These are phyloP conservation scores for Xyrauchen texanus DNA, from an alignment of 2,113 vertebrate species.

Conservation along the genomic window DNA sequence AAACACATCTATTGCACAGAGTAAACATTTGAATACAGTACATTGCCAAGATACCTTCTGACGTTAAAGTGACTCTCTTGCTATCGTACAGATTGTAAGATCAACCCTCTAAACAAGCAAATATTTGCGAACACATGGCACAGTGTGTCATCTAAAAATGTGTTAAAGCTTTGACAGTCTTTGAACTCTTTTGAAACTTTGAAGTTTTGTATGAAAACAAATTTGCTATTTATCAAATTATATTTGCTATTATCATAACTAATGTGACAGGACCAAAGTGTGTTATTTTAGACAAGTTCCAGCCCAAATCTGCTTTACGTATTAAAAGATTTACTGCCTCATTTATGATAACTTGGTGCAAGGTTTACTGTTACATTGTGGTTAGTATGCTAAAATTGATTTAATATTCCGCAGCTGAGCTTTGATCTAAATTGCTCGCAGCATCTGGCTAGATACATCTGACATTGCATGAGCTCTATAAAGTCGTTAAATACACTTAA, in stretches of 20 bases:
- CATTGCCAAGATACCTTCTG: conserved; percentile 43
- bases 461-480: conserved; percentile 14
- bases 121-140: conserved; percentile 2
- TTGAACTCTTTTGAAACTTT: too few species aligned
- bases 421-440: conserved; percentile 15
- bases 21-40: conserved; percentile 6
- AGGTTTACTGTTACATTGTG: conserved; percentile 34
- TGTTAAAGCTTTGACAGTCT: background rate
- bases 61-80: too few species aligned
- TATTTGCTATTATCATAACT: background rate
- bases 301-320: background rate
- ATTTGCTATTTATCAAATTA: background rate
- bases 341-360: conserved; percentile 10
- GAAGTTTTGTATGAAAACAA: background rate
- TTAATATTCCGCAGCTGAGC: background rate
- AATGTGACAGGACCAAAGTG: background rate
- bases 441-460: background rate
- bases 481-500: conserved; percentile 17
- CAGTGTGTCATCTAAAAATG: conserved; percentile 1
- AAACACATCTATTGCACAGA: conserved; percentile 14
- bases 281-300: background rate
- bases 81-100: background rate
- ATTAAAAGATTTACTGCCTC: conserved; percentile 1
- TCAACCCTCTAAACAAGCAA: conserved; percentile 3
- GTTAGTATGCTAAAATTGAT: conserved; percentile 24